Evolutionary conservation across 2,888 invertebrate species (phyloP).

Genomic region (Allophyes oxyacanthae): DNA sequence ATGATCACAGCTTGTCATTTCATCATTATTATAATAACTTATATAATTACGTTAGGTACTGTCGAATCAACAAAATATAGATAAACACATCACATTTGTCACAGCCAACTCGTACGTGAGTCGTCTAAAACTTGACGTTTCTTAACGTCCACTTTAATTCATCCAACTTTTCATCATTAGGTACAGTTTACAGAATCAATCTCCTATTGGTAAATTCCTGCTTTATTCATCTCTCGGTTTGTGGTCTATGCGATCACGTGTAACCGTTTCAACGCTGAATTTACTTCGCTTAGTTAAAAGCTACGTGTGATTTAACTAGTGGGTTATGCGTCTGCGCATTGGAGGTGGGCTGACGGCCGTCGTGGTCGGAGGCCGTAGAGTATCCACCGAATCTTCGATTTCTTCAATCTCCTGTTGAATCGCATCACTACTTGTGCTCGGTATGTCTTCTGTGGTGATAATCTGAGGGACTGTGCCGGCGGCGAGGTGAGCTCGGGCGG

Average conservation of each 20-base stretch:
- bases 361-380: constrained; percentile 69
- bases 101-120: constrained; percentile 15
- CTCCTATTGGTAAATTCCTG: constrained; percentile 22
- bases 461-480: constrained; percentile 61
- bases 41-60: constrained; percentile 22
- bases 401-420: constrained; percentile 36
- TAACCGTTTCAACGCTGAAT: constrained; percentile 12
- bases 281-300: constrained; percentile 39
- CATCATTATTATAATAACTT: constrained; percentile 18
- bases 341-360: constrained; percentile 76
- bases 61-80: constrained; percentile 22
- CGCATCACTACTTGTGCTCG: constrained; percentile 28
- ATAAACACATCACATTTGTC: constrained; percentile 23
- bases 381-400: constrained; percentile 46
- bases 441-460: constrained; percentile 58
- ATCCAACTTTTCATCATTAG: constrained; percentile 3
- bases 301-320: constrained; percentile 50
- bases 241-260: constrained; percentile 8
- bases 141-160: constrained; percentile 19
- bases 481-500: constrained; percentile 63
- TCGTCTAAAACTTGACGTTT: constrained; percentile 21
- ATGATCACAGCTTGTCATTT: constrained; percentile 41
- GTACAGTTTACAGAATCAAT: constrained; percentile 14
- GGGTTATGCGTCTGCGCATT: constrained; percentile 64
- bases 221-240: not conserved